A percentile compares a stretch with the other conserved stretches of the same genome.
Evolutionary conservation across 2,888 invertebrate genomes (phyloP).

Genomic region (Automeris io): DNA sequence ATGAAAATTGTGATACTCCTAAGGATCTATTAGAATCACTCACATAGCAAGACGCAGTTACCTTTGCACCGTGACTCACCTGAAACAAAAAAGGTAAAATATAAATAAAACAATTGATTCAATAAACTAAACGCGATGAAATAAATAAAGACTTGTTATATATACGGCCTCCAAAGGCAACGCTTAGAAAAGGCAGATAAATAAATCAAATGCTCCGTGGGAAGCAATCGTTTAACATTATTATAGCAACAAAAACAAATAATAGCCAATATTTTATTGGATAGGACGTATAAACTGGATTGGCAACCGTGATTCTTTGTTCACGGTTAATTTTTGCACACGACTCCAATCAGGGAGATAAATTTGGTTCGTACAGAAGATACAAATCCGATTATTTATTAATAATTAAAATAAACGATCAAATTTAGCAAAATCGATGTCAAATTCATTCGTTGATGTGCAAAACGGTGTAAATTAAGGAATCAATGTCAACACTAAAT

Average conservation of each 20-base stretch:
- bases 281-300: slow-evolving; percentile 6
- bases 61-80: slow-evolving; percentile 30
- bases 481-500: too few relatives aligned
- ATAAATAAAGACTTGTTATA: slow-evolving; percentile 10
- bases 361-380: background rate
- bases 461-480: background rate
- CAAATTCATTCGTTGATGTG: background rate
- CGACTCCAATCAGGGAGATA: slow-evolving; percentile 2
- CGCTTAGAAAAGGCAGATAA: slow-evolving; percentile 13
- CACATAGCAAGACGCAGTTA: background rate
- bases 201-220: slow-evolving; percentile 25
- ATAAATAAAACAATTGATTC: slow-evolving; percentile 16
- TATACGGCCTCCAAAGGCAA: slow-evolving; percentile 13
- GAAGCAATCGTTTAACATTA: slow-evolving; percentile 17
- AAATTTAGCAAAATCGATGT: background rate
- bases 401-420: too few relatives aligned
- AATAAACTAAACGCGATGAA: slow-evolving; percentile 3
- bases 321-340: slow-evolving; percentile 5
- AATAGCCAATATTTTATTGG: slow-evolving; percentile 15
- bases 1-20: too few relatives aligned
- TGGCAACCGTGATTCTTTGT: slow-evolving; percentile 4
- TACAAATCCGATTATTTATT: background rate
- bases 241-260: slow-evolving; percentile 14
- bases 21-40: background rate
- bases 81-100: slow-evolving; percentile 32